These are phyloP conservation scores for Anastrepha obliqua DNA, from an alignment of 1,140 invertebrate genomes.

Conservation along the genomic window DNA sequence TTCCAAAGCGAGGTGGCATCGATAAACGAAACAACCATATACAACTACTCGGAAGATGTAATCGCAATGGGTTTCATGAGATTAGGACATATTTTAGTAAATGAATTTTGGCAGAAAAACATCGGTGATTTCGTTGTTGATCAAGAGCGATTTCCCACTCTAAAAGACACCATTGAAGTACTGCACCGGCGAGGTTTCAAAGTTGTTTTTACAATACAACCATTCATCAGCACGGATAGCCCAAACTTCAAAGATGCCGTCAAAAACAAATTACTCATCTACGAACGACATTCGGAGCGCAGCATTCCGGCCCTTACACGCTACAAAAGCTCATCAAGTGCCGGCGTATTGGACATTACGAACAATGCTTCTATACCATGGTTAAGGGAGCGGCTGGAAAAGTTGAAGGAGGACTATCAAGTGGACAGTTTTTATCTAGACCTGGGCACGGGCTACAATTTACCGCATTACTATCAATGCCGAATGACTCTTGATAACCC, in stretches of 20 bases:
- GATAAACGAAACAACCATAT: slow-evolving; percentile 81
- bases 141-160: slow-evolving; percentile 81
- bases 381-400: slow-evolving; percentile 84
- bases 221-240: slow-evolving; percentile 90
- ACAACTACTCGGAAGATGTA: slow-evolving; percentile 88
- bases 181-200: slow-evolving; percentile 89
- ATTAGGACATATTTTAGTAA: slow-evolving; percentile 87
- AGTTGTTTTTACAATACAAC: slow-evolving; percentile 88
- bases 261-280: slow-evolving; percentile 81
- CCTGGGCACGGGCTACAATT: slow-evolving; percentile 89
- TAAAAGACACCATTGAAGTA: slow-evolving; percentile 86
- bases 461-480: slow-evolving; percentile 90
- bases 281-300: slow-evolving; percentile 82
- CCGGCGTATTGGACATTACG: slow-evolving; percentile 89
- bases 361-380: slow-evolving; percentile 87
- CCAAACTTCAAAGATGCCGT: slow-evolving; percentile 86
- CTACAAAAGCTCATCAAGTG: slow-evolving; percentile 85
- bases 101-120: slow-evolving; percentile 89
- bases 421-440: slow-evolving; percentile 94
- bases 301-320: slow-evolving; percentile 84
- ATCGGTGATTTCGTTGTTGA: slow-evolving; percentile 88
- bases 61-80: slow-evolving; percentile 84
- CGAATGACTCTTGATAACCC: slow-evolving; percentile 84
- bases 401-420: slow-evolving; percentile 82
- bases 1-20: slow-evolving; percentile 78